phyloP scores from a whole-genome alignment of 2,888 invertebrate species.

The Gari tellinella region DNA sequence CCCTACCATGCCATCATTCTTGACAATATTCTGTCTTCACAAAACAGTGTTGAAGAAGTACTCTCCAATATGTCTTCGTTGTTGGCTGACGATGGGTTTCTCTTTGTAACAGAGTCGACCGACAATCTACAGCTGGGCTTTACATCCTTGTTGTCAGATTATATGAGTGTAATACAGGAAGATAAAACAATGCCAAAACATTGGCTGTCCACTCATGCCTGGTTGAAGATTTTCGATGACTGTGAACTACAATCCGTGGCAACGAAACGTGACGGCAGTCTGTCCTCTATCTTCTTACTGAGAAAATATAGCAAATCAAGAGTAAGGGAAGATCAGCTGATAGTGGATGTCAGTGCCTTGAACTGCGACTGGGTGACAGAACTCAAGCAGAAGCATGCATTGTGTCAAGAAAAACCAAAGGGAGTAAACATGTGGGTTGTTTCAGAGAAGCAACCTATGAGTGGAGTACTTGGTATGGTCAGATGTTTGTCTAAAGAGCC shows the following conservation, averaged over 20 bases:
- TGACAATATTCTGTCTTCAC: conserved; percentile 62
- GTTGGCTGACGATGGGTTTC: conserved; percentile 87
- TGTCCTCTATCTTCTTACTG: conserved; percentile 87
- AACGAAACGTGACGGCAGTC: conserved; percentile 88
- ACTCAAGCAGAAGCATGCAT: conserved; percentile 90
- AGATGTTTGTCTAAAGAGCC: conserved; percentile 95
- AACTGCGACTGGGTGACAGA: conserved; percentile 89
- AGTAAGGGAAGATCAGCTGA: conserved; percentile 34
- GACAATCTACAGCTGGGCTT: conserved; percentile 74
- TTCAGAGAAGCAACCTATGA: conserved; percentile 88
- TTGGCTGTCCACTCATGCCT: conserved; percentile 63
- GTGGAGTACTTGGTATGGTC: conserved; percentile 94
- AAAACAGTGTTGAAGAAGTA: conserved; percentile 42
- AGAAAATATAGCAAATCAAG: conserved; percentile 85
- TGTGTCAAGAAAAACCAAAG: conserved; percentile 86
- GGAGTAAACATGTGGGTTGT: conserved; percentile 87
- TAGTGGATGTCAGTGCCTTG: conserved; percentile 59
- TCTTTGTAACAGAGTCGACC: conserved; percentile 84
- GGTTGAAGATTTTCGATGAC: conserved; percentile 67
- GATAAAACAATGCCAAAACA: conserved; percentile 45
- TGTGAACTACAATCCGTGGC: conserved; percentile 87
- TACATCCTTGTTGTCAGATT: conserved; percentile 62
- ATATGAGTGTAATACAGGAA: background rate
- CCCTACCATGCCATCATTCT: conserved; percentile 77
- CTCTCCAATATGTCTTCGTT: too few relatives aligned